phyloP scores from a whole-genome alignment of 37 sponge, comb jelly and placozoan species.

The Lycopodina hypogea region DNA sequence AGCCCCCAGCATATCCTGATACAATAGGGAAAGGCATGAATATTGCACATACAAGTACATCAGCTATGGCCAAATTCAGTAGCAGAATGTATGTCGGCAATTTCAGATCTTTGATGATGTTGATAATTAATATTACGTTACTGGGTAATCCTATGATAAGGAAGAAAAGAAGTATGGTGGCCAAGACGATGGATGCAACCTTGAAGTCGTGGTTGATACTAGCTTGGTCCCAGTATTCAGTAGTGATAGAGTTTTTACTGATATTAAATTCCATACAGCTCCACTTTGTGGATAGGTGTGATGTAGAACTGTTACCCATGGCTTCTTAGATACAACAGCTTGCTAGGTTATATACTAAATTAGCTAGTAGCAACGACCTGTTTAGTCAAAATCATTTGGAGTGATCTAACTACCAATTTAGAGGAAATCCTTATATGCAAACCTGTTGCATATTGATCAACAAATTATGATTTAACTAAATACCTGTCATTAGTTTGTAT shows the following conservation, averaged over 20 bases:
- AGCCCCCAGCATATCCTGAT: background rate
- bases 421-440: too few relatives aligned
- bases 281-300: background rate
- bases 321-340: too few relatives aligned
- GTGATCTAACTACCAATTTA: too few relatives aligned
- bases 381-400: too few relatives aligned
- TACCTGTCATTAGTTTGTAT: too few relatives aligned
- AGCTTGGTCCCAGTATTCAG: background rate
- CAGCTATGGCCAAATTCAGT: slow-evolving; percentile 29
- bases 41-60: slow-evolving; percentile 17
- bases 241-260: background rate
- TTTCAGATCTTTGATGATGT: slow-evolving; percentile 21
- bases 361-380: too few relatives aligned
- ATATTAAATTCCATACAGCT: slow-evolving; percentile 8
- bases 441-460: too few relatives aligned
- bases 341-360: too few relatives aligned
- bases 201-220: background rate
- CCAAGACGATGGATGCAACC: slow-evolving; percentile 5
- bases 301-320: background rate
- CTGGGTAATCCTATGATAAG: slow-evolving; percentile 41
- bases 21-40: slow-evolving; percentile 31
- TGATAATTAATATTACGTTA: slow-evolving; percentile 25
- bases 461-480: too few relatives aligned
- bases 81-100: slow-evolving; percentile 49
- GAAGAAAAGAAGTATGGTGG: slow-evolving; percentile 20